Evolutionary conservation across 2,888 invertebrate species (phyloP).

Genomic region (Dolomedes plantarius): DNA sequence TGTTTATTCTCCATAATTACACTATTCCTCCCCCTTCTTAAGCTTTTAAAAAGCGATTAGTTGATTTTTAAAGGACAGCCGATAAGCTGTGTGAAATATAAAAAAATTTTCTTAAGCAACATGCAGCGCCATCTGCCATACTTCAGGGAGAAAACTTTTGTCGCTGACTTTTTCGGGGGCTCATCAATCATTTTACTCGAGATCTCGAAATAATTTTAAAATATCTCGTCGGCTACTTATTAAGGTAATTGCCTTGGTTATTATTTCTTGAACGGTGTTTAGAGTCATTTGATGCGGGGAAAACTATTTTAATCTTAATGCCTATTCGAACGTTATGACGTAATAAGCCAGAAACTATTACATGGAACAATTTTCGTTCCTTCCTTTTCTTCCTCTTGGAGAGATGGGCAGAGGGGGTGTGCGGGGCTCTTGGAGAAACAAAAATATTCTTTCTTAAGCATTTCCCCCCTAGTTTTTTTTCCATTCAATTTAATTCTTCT

Average conservation of each 20-base stretch:
- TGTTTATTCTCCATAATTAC: neutral
- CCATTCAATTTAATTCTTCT: constrained; percentile 69
- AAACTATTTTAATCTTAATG: constrained; percentile 63
- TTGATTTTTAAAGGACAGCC: constrained; percentile 42
- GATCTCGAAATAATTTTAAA: constrained; percentile 63
- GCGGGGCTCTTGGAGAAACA: neutral
- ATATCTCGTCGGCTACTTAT: constrained; percentile 55
- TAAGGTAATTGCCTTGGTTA: constrained; percentile 63
- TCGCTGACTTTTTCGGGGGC: constrained; percentile 17
- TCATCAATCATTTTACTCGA: constrained; percentile 58
- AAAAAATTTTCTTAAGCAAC: neutral
- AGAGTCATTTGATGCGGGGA: constrained; percentile 4
- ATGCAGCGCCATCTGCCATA: constrained; percentile 55
- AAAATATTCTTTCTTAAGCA: constrained; percentile 16
- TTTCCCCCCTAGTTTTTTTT: constrained; percentile 23
- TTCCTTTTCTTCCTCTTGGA: neutral
- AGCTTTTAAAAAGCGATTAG: constrained; percentile 63
- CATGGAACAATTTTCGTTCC: constrained; percentile 25
- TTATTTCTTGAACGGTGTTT: constrained; percentile 15
- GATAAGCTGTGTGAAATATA: constrained; percentile 26
- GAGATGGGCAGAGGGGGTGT: neutral
- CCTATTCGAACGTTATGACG: constrained; percentile 47
- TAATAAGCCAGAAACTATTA: constrained; percentile 63
- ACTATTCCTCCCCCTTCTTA: constrained; percentile 7
- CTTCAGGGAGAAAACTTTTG: constrained; percentile 30